These are phyloP conservation scores for Mya arenaria DNA, from an alignment of 1,140 invertebrate genomes.

Conservation along the genomic window DNA sequence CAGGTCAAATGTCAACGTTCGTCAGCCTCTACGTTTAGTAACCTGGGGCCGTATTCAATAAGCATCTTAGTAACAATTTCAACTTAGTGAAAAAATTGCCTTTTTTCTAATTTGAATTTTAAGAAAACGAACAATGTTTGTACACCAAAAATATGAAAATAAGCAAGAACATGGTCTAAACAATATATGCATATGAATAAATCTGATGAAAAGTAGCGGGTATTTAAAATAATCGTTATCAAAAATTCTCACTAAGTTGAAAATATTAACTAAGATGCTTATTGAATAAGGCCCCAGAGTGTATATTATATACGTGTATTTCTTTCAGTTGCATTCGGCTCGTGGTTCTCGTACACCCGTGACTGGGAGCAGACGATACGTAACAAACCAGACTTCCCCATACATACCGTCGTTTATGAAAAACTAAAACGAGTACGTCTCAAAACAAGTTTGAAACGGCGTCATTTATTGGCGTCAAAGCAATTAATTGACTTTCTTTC, in stretches of 20 bases:
- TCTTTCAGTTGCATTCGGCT: conserved; percentile 68
- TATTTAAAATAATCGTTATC: background rate
- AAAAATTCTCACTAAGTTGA: background rate
- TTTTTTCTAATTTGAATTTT: no score
- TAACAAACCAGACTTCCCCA: conserved; percentile 58
- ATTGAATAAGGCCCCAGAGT: background rate
- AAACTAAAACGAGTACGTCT: conserved; percentile 61
- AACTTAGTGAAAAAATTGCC: no score
- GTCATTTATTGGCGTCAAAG: no score
- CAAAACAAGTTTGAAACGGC: no score
- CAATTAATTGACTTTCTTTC: no score
- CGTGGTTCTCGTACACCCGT: conserved; percentile 72
- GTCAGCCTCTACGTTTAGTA: no score
- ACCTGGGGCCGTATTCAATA: no score
- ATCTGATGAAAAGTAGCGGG: background rate
- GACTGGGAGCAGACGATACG: conserved; percentile 57
- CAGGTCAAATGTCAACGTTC: no score
- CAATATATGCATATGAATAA: background rate
- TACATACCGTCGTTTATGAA: conserved; percentile 60
- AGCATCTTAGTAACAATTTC: no score
- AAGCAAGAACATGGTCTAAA: background rate
- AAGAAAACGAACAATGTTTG: no score
- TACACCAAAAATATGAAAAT: no score
- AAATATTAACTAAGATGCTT: background rate
- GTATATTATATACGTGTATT: background rate